Evolutionary conservation across 1,140 invertebrate species (phyloP), one percentile per base, ranked within the genome.

Genomic region (Drosophila teissieri): DNA sequence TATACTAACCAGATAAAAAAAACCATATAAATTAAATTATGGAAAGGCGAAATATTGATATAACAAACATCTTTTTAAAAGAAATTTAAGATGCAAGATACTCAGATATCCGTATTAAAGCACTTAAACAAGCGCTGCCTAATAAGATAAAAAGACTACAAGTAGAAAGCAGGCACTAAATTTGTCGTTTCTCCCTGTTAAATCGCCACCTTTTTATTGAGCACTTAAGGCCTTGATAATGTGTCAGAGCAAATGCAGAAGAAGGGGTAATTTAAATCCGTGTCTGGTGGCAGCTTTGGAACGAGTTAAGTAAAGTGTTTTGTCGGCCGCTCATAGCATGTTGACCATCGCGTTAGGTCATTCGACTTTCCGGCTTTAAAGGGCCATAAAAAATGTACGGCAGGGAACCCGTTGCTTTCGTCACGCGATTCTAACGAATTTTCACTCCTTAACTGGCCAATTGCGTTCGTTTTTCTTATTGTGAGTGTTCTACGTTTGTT

Each of bases 281-380:
- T 40, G 63, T 57, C 63, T 61, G 42, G 55, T 36, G 55, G 57
- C 54, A 42, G 56, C 64, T 70, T 70, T 69, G 42, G 24, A 69
- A 37, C 24, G 51, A 40, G 67, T 69, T 70, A 69, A 77, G 63
- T 55, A 76, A 77, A 76, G 73, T 69, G 73, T 77, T 77, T 76
- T 77, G 73, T 62, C 73, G 63, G 55, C 65, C 51, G 56, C 45
- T 61, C 48, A 56, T 60, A 56, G 74, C 63, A 68, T 68, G 70
- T 69, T 77, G 63, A 34, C 62, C 51, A 68, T 61, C 63, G 74
- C 56, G 31, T 55, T 76, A 56, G 73, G 74, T 77, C 73, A 76
- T 49, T 69, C 64, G 73, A 67, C 63, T 61, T 54, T 52, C 40
- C 61, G 39, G 31, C 51, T 62, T 75, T 46, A 49, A 75, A 45